Evolutionary conservation across 92 coral and sea anemone species (phyloP), one percentile per base, ranked within the genome.

Genomic region (Palythoa heliodiscus): DNA sequence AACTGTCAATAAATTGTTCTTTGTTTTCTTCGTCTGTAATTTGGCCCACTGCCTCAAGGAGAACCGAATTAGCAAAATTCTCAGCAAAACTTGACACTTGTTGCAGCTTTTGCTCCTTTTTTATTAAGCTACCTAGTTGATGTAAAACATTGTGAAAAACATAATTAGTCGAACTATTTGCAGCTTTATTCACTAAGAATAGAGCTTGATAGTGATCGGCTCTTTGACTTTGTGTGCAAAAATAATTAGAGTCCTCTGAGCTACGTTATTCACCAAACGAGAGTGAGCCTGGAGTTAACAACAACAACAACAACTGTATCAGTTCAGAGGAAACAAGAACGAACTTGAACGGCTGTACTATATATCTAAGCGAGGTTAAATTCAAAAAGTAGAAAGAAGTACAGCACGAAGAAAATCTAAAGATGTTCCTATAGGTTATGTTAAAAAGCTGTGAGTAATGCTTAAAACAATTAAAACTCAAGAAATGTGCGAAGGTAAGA

Each of bases 51-150:
- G 97, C 97, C 70, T 79, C 90, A 39, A 86, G 86, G 37, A 93
- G 75, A 73, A 90, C 84, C 57, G 92, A 84, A 52, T 70, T 67
- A 23, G 84, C 82, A 60, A 93, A 82, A 53, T 85, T 88, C 76
- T 87, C 95, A 23, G 92, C 97, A 89, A 87, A 93, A 76, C 88
- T 87, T 37, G 91, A 84, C 48, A 93, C 55, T 66, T 78, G 91
- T 83, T 83, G 87, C 13, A 47, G 13, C 58, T 38, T 10, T 12
- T 14, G 47, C 16, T 80, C 73, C 74, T 63, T 25, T 20, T 7
- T 63, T 63, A 80, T 16, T 23, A 61, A 29, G n/a, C 63, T 54
- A 39, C 74, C 84, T 80, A 48, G 48, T 64, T 66, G 63, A 14
- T 80, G 57, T 43, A 79, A 78, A 79, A 79, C n/a, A 79, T 20